phyloP scores from a whole-genome alignment of 2,797 vertebrate species.

The Silurus lanzhouensis region DNA sequence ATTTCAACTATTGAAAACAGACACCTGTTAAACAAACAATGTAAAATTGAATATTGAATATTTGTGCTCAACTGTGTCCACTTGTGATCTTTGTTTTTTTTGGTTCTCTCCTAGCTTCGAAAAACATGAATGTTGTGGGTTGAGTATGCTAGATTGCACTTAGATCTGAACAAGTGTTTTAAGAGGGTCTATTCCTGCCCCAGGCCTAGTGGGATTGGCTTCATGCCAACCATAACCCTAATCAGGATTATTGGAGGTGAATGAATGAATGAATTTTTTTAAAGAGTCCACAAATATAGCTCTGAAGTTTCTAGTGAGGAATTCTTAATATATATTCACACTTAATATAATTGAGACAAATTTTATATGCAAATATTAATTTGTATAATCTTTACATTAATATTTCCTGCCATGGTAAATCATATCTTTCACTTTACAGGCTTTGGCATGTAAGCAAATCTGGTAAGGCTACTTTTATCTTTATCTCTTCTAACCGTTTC shows the following conservation, averaged over 20 bases:
- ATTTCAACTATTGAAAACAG: conserved; percentile 34
- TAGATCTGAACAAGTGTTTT: background rate
- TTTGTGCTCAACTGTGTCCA: no score
- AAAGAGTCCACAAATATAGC: background rate
- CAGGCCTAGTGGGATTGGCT: background rate
- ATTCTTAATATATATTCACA: background rate
- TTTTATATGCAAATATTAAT: background rate
- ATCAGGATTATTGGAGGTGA: background rate
- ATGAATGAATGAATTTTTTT: background rate
- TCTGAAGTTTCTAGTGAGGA: background rate
- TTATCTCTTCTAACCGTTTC: no score
- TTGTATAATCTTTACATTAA: background rate
- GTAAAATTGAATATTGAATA: conserved; percentile 30
- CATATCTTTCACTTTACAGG: background rate
- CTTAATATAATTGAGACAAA: background rate
- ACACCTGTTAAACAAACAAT: conserved; percentile 37
- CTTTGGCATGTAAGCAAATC: background rate
- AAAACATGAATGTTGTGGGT: background rate
- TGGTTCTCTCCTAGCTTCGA: background rate
- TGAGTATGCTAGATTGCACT: background rate
- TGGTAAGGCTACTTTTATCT: background rate
- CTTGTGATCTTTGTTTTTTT: background rate
- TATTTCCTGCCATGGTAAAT: background rate
- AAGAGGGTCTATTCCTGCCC: background rate
- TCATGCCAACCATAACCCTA: background rate